Percentiles rank a stretch among this genome's conserved stretches.
These are phyloP conservation scores for Oryzias curvinotus DNA, from an alignment of 2,113 vertebrate species.

Conservation along the genomic window DNA sequence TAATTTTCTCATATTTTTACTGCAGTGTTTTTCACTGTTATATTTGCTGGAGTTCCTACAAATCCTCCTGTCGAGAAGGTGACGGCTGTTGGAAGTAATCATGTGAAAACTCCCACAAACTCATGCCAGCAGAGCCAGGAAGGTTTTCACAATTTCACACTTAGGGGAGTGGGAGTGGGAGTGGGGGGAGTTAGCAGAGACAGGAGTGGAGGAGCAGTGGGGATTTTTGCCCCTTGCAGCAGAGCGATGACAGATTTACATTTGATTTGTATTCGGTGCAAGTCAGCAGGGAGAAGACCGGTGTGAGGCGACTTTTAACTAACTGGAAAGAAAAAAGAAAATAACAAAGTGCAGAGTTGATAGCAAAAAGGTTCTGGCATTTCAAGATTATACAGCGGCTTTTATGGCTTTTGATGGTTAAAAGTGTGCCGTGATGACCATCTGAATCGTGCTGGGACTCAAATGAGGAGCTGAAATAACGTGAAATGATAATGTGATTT, in stretches of 20 bases:
- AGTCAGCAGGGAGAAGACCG: slow-evolving; percentile 31
- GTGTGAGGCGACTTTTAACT: slow-evolving; percentile 49
- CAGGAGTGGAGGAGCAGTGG: slow-evolving; percentile 17
- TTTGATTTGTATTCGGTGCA: slow-evolving; percentile 54
- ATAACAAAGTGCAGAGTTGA: slow-evolving; percentile 20
- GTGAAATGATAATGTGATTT: slow-evolving; percentile 25
- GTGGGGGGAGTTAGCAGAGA: slow-evolving; percentile 29
- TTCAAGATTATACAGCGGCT: slow-evolving; percentile 30
- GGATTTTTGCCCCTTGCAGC: background rate
- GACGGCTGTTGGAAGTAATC: slow-evolving; percentile 20
- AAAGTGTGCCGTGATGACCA: slow-evolving; percentile 32
- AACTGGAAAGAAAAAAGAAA: background rate
- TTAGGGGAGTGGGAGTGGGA: slow-evolving; percentile 36
- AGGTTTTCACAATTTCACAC: slow-evolving; percentile 55
- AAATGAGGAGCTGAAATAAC: slow-evolving; percentile 25
- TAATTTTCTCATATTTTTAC: background rate
- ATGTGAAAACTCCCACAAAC: slow-evolving; percentile 48
- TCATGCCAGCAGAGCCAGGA: slow-evolving; percentile 38
- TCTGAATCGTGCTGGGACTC: slow-evolving; percentile 39
- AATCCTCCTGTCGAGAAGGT: slow-evolving; percentile 28
- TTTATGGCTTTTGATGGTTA: slow-evolving; percentile 31
- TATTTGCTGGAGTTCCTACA: slow-evolving; percentile 26
- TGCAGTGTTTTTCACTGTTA: slow-evolving; percentile 25
- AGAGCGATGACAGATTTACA: slow-evolving; percentile 39
- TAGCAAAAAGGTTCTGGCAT: slow-evolving; percentile 15